Base-by-base conservation (phyloP, 2,113 vertebrate species). In the Megaptera novaeangliae region DNA sequence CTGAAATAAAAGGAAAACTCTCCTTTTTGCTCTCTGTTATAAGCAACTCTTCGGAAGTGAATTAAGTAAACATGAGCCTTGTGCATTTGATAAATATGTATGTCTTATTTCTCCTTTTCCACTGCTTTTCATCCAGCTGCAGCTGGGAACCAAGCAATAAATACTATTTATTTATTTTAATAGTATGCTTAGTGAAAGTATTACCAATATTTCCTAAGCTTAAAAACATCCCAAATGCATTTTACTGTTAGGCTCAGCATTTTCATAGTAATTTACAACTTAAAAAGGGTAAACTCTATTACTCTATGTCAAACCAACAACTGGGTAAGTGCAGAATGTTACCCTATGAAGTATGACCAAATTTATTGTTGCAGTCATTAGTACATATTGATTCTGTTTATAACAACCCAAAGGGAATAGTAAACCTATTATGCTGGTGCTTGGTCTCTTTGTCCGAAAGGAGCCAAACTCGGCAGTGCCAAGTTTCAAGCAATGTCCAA, bases 91-190 rank as follows among this genome's bases (percentile, higher is more conserved):
- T 98, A 97, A 98, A 98, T 98, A 98, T 96, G 95, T 82, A 91
- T 95, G 97, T 97, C 97, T 93, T 92, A 97, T 97, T 98, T 98
- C 97, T 98, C 69, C 61, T 94, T 95, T 97, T 80, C 95, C 72
- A 88, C 75, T 96, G 98, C 97, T 97, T 97, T 97, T 98, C 95
- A 97, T 89, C 95, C 96, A 98, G 96, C 90, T 97, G 92, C 95
- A 98, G 97, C 98, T 98, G 91, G 94, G 98, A 98, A 98, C 89
- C 61, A 87, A 98, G 98, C 98, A 98, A 98, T 99, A 99, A 99
- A 98, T 98, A 99, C 98, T 98, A 98, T 98, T 99, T 99, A 98
- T 99, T 99, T 98, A 98, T 99, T 98, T 99, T 98, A 99, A 99
- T 98, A 99, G 98, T 98, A 98, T 98, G 98, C 98, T 98, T 99